Evolutionary conservation across 92 coral and sea anemone species (phyloP).

Genomic region (Zoanthus sansibaricus): DNA sequence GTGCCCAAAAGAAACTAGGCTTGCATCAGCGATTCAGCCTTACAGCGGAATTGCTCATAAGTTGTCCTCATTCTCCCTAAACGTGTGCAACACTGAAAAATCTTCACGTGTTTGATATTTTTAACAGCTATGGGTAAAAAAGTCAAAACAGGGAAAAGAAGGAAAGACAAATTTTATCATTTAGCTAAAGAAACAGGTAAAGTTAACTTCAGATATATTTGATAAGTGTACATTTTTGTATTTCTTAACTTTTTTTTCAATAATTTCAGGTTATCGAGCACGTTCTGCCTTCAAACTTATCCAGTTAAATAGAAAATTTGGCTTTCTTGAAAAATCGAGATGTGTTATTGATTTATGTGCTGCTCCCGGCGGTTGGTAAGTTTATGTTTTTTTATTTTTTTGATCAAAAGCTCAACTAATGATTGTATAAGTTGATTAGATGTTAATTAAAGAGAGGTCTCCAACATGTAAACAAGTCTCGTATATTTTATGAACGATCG

Average conservation of each 20-base stretch:
- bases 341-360: conserved; percentile 95
- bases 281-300: conserved; percentile 98
- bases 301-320: conserved; percentile 94
- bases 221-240: not conserved
- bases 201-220: too few relatives aligned
- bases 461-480: not conserved
- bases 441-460: too few relatives aligned
- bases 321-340: conserved; percentile 89
- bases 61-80: conserved; percentile 35
- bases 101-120: conserved; percentile 29
- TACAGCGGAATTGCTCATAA: conserved; percentile 35
- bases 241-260: not conserved
- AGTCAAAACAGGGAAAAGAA: conserved; percentile 87
- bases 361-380: conserved; percentile 98
- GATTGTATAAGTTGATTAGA: too few relatives aligned
- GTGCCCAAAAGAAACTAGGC: conserved; percentile 55
- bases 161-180: conserved; percentile 96
- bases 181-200: conserved; percentile 99
- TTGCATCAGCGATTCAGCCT: conserved; percentile 21
- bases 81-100: conserved; percentile 2
- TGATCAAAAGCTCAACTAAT: too few relatives aligned
- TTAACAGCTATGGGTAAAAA: conserved; percentile 84
- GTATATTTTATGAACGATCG: too few relatives aligned
- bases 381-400: not conserved
- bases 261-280: conserved; percentile 86